Conservation (phyloP, 2,797 vertebrate species). For the Arrhamphus sclerolepis region DNA sequence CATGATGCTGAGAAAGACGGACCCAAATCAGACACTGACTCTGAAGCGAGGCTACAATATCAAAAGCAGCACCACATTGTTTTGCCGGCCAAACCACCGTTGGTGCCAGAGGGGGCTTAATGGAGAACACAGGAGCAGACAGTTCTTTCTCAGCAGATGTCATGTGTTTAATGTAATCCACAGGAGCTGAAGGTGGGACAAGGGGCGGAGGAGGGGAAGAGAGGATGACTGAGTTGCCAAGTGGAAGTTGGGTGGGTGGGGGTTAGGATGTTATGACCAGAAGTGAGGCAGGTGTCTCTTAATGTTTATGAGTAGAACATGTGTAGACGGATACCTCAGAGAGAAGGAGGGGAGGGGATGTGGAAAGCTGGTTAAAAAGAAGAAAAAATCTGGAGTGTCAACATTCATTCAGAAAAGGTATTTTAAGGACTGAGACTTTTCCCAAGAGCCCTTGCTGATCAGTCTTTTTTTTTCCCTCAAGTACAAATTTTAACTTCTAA, state of each 20-base stretch:
- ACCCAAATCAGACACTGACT: constrained; percentile 41
- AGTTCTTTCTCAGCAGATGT: constrained; percentile 77
- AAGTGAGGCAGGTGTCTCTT: constrained; percentile 69
- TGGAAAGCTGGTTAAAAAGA: constrained; percentile 19
- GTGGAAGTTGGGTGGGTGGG: constrained; percentile 62
- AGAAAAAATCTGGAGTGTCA: constrained; percentile 12
- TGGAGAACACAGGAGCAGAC: constrained; percentile 73
- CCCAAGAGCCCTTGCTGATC: neutral
- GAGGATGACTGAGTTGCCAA: constrained; percentile 52
- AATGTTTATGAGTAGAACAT: constrained; percentile 76
- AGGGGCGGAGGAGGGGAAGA: constrained; percentile 30
- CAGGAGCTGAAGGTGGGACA: constrained; percentile 55
- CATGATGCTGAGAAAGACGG: constrained; percentile 26
- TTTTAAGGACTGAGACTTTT: constrained; percentile 46
- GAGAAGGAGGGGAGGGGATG: constrained; percentile 28
- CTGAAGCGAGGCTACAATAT: constrained; percentile 37
- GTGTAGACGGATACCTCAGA: constrained; percentile 68
- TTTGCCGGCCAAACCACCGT: constrained; percentile 50
- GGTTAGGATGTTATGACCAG: constrained; percentile 76
- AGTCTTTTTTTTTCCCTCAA: neutral
- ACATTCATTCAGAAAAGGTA: constrained; percentile 42
- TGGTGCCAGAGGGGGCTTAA: constrained; percentile 53
- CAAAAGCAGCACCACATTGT: constrained; percentile 42
- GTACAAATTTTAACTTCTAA: too few relatives aligned
- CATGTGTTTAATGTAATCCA: constrained; percentile 79